Evolutionary conservation across 2,888 invertebrate genomes (phyloP).

Genomic region (Heliconius charithonia): DNA sequence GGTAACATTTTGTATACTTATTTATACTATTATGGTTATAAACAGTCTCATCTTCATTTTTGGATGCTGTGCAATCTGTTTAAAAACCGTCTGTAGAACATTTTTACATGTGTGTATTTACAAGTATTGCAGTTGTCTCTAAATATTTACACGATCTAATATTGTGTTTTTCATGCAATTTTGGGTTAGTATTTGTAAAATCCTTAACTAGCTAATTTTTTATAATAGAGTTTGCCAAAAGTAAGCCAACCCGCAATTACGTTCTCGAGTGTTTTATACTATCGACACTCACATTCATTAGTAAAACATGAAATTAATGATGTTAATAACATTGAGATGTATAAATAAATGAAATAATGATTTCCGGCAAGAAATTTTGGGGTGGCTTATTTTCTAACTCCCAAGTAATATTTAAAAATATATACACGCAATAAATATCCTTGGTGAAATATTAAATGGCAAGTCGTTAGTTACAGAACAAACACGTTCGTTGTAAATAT

Average conservation of each 20-base stretch:
- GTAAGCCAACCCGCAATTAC: conserved; percentile 35
- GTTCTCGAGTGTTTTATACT: conserved; percentile 4
- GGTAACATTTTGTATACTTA: conserved; percentile 56
- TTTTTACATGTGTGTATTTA: conserved; percentile 68
- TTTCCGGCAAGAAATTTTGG: conserved; percentile 21
- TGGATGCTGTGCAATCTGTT: conserved; percentile 54
- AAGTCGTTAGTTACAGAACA: conserved; percentile 78
- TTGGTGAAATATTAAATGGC: conserved; percentile 81
- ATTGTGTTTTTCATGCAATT: conserved; percentile 62
- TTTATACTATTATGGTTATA: conserved; percentile 57
- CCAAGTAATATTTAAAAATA: conserved; percentile 52
- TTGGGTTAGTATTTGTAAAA: conserved; percentile 58
- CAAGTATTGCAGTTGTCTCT: conserved; percentile 59
- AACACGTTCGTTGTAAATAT: conserved; percentile 62
- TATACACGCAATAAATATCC: conserved; percentile 73
- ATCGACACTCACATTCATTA: conserved; percentile 2
- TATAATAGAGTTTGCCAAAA: conserved; percentile 40
- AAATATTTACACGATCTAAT: conserved; percentile 67
- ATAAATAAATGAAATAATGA: conserved; percentile 22
- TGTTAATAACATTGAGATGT: conserved; percentile 22
- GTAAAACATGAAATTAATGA: conserved; percentile 23
- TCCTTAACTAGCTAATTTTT: conserved; percentile 44
- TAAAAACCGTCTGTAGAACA: conserved; percentile 40
- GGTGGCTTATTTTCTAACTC: conserved; percentile 48
- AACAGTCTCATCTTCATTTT: conserved; percentile 64